These are phyloP conservation scores for Gorsachius magnificus DNA, from an alignment of 2,797 vertebrate species.

Conservation along the genomic window DNA sequence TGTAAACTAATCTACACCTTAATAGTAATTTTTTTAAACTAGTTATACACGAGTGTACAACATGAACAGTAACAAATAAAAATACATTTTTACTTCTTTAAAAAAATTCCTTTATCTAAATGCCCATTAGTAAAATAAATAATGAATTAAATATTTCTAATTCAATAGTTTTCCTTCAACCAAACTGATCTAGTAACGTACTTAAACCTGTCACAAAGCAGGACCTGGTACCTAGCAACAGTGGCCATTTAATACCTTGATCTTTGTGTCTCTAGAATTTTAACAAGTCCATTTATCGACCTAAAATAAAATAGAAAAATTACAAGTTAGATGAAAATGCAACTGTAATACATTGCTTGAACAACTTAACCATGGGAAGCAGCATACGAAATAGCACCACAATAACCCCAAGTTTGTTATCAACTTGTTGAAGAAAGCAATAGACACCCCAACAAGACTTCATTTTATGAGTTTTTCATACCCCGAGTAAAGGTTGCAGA, in stretches of 20 bases:
- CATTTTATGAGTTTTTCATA: background rate
- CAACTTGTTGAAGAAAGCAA: background rate
- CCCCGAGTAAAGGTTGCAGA: background rate
- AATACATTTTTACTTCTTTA: background rate
- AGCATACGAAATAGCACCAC: background rate
- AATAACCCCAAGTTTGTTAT: background rate
- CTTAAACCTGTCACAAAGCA: background rate
- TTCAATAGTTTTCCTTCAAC: background rate
- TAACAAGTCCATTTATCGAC: constrained; percentile 92
- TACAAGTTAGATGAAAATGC: background rate
- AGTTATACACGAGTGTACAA: background rate
- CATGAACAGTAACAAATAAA: background rate
- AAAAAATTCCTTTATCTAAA: background rate
- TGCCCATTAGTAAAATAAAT: background rate
- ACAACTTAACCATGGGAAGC: background rate
- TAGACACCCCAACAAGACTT: background rate
- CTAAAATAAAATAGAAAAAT: constrained; percentile 74
- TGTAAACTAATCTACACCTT: background rate
- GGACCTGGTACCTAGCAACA: background rate
- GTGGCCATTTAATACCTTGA: constrained; percentile 82
- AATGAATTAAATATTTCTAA: background rate
- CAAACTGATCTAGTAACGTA: background rate
- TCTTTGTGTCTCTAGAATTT: constrained; percentile 90
- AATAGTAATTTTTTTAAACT: background rate
- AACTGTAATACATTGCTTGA: fast-evolving